Evolutionary conservation across 2,888 invertebrate species (phyloP).

Genomic region (Meandrusa payeni): DNA sequence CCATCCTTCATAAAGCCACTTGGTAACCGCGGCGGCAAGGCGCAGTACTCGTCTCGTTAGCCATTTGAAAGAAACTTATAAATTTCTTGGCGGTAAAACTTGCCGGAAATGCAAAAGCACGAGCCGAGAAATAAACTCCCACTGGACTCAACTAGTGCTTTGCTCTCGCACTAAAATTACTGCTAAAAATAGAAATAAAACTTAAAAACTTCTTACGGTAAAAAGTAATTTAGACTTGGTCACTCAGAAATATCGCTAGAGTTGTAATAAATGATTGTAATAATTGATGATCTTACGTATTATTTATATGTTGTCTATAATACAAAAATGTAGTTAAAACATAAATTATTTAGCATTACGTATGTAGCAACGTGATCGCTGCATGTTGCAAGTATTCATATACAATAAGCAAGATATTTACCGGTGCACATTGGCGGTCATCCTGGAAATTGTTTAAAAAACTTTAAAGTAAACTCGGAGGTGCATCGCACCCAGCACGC

Average conservation of each 20-base stretch:
- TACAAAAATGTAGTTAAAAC: too few relatives aligned
- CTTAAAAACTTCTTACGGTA: background rate
- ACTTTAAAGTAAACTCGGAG: slow-evolving; percentile 3
- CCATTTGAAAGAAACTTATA: slow-evolving; percentile 20
- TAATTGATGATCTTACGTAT: too few relatives aligned
- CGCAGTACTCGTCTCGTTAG: slow-evolving; percentile 12
- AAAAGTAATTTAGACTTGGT: too few relatives aligned
- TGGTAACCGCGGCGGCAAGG: background rate
- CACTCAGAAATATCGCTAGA: too few relatives aligned
- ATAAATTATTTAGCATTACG: too few relatives aligned
- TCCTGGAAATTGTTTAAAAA: slow-evolving; percentile 10
- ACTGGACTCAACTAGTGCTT: slow-evolving; percentile 15
- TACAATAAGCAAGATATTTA: too few relatives aligned
- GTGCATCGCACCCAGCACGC: slow-evolving; percentile 22
- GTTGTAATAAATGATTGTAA: too few relatives aligned
- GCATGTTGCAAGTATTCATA: too few relatives aligned
- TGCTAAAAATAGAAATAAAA: slow-evolving; percentile 9
- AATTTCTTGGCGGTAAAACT: slow-evolving; percentile 21
- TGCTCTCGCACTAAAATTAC: slow-evolving; percentile 18
- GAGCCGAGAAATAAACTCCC: slow-evolving; percentile 21
- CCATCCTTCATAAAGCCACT: slow-evolving; percentile 12
- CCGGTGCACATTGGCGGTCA: too few relatives aligned
- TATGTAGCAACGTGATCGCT: too few relatives aligned
- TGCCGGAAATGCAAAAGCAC: slow-evolving; percentile 20
- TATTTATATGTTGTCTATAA: too few relatives aligned